Evolutionary conservation across 1,140 invertebrate genomes (phyloP).

Genomic region (Tenebrio molitor): DNA sequence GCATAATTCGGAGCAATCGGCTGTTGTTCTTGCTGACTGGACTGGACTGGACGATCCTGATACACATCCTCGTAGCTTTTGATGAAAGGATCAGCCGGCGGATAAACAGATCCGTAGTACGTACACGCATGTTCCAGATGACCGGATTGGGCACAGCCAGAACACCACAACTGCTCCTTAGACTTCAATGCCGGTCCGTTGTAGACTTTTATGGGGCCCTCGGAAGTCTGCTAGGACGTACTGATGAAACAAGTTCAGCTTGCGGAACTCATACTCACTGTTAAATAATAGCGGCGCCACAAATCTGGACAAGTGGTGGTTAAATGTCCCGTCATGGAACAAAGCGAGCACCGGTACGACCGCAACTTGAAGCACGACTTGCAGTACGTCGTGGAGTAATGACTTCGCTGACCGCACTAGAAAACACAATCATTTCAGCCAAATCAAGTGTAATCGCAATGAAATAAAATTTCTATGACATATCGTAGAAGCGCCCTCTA

Average conservation of each 20-base stretch:
- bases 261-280: no score
- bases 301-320: conserved; percentile 75
- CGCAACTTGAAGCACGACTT: conserved; percentile 74
- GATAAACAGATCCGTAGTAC: conserved; percentile 55
- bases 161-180: conserved; percentile 70
- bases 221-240: conserved; percentile 67
- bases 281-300: conserved; percentile 78
- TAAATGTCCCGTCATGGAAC: conserved; percentile 72
- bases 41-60: neutral
- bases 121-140: conserved; percentile 73
- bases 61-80: conserved; percentile 54
- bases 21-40: neutral
- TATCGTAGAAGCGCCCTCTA: no score
- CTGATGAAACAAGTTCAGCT: no score
- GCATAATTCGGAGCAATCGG: no score
- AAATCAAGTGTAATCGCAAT: no score
- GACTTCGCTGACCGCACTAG: conserved; percentile 75
- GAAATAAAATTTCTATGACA: no score
- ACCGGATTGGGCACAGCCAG: conserved; percentile 74
- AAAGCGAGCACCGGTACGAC: conserved; percentile 70
- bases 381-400: conserved; percentile 70
- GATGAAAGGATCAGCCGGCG: conserved; percentile 52
- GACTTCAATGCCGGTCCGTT: conserved; percentile 60
- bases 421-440: conserved; percentile 60
- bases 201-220: conserved; percentile 62